Percentiles rank a stretch among this genome's conserved stretches.
Evolutionary conservation across 92 coral and sea anemone genomes (phyloP).

Genomic region (Chrysogorgia sp.): DNA sequence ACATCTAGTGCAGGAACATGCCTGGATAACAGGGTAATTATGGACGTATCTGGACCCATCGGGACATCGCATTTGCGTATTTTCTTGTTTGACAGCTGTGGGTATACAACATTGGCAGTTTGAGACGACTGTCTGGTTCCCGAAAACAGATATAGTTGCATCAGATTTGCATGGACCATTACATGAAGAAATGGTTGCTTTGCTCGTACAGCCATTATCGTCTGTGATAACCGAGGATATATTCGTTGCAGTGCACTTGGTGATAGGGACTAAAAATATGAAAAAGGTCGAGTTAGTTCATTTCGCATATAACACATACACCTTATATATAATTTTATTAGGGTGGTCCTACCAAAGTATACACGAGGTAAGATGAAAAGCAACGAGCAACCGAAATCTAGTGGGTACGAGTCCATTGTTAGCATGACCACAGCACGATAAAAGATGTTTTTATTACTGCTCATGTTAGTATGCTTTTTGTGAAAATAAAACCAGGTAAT

Average conservation of each 20-base stretch:
- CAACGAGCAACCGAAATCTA: not conserved
- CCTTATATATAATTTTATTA: too few relatives aligned
- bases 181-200: slow-evolving; percentile 18
- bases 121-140: not conserved
- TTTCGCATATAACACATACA: too few relatives aligned
- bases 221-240: slow-evolving; percentile 7
- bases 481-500: too few relatives aligned
- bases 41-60: slow-evolving; percentile 61
- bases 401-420: too few relatives aligned
- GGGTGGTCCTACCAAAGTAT: not conserved
- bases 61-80: slow-evolving; percentile 62
- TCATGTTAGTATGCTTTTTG: too few relatives aligned
- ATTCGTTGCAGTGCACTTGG: slow-evolving; percentile 5
- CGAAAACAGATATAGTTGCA: slow-evolving; percentile 23
- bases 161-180: slow-evolving; percentile 24
- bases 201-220: slow-evolving; percentile 5
- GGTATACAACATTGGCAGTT: slow-evolving; percentile 80
- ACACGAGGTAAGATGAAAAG: not conserved
- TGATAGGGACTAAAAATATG: slow-evolving; percentile 13
- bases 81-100: slow-evolving; percentile 44
- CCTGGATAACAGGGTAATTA: slow-evolving; percentile 63
- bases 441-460: too few relatives aligned
- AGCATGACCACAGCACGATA: too few relatives aligned
- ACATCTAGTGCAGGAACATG: slow-evolving; percentile 70
- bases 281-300: not conserved